Conservation (phyloP, 2,113 vertebrate species). For the Pelecanoides urinatrix region DNA sequence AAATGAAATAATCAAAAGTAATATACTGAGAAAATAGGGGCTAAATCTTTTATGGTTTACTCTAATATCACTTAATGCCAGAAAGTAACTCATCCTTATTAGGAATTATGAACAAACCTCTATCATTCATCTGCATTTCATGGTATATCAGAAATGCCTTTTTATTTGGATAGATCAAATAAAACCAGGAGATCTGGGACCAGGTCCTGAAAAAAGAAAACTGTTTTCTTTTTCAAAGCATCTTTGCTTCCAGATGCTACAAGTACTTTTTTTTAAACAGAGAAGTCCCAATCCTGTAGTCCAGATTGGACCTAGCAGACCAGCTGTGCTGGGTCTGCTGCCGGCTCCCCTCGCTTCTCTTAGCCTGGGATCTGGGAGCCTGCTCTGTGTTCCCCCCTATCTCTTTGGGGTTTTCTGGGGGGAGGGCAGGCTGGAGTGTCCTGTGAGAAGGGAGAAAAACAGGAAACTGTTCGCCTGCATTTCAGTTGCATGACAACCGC, state of each 20-base stretch:
- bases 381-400: neutral
- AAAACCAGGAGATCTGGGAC: neutral
- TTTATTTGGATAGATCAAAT: neutral
- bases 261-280: neutral
- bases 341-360: neutral
- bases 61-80: neutral
- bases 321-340: neutral
- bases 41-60: neutral
- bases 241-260: neutral
- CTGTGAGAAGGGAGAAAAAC: neutral
- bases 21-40: neutral
- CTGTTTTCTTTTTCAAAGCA: neutral
- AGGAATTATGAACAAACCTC: neutral
- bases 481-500: neutral
- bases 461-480: fast-evolving
- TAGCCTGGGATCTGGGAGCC: neutral
- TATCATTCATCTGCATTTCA: neutral
- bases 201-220: neutral
- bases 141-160: neutral
- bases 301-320: neutral
- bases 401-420: neutral
- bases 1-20: neutral
- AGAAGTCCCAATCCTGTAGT: neutral
- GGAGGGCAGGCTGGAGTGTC: neutral
- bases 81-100: neutral